phyloP scores from a whole-genome alignment of 2,797 vertebrate genomes.

The Myotis findleyi region DNA sequence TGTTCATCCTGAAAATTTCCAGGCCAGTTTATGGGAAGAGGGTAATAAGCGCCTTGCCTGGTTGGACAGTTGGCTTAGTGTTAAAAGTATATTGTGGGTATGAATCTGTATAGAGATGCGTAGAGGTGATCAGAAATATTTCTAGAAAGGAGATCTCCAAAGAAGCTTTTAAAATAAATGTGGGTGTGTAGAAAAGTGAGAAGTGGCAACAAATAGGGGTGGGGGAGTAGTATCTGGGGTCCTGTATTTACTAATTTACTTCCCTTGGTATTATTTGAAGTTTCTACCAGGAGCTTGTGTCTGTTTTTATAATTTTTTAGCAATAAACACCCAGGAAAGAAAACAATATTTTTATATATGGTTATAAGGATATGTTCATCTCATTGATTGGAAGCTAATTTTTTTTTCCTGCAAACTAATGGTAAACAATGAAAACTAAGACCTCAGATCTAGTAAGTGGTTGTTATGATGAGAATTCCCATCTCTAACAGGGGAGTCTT shows the following conservation, averaged over 20 bases:
- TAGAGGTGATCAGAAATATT: slow-evolving; percentile 29
- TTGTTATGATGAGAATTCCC: slow-evolving; percentile 59
- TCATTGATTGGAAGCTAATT: slow-evolving; percentile 53
- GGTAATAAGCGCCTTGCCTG: neutral
- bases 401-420: slow-evolving; percentile 67
- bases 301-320: slow-evolving; percentile 35
- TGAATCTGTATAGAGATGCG: neutral
- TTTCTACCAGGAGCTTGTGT: neutral
- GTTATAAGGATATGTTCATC: slow-evolving; percentile 42
- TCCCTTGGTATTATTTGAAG: neutral
- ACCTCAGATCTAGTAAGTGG: slow-evolving; percentile 51
- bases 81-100: neutral
- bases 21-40: neutral
- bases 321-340: slow-evolving; percentile 48
- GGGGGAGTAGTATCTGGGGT: neutral
- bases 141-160: neutral
- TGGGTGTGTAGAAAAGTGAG: neutral
- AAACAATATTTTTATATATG: slow-evolving; percentile 53
- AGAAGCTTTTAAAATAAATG: slow-evolving; percentile 40
- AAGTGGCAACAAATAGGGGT: neutral
- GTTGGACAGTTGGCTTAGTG: neutral
- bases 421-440: slow-evolving; percentile 50
- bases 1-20: neutral
- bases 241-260: slow-evolving; percentile 32
- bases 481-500: neutral